Conservation (phyloP, 2,797 vertebrate genomes). For the Sphaeramia orbicularis region DNA sequence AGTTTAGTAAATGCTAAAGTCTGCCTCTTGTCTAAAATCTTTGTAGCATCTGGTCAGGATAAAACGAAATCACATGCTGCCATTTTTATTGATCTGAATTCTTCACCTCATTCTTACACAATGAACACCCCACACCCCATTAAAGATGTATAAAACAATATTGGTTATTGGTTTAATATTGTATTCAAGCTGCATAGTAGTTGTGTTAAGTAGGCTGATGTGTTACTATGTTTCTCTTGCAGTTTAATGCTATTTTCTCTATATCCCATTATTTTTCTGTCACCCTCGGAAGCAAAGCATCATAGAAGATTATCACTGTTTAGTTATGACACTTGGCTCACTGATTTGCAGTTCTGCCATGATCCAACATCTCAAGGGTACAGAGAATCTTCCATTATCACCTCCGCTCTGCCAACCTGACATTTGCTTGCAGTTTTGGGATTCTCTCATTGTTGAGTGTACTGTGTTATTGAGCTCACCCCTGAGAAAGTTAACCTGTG, state of each 20-base stretch:
- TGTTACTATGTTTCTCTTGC: not conserved
- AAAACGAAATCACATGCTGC: not conserved
- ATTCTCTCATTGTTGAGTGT: conserved; percentile 33
- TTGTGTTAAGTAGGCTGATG: not conserved
- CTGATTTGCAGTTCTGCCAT: conserved; percentile 5
- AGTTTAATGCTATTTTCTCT: not conserved
- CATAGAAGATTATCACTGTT: conserved; percentile 10
- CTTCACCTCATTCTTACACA: not conserved
- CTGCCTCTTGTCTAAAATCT: not conserved
- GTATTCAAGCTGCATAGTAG: not conserved
- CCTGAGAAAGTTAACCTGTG: conserved; percentile 14
- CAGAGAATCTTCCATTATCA: conserved; percentile 35
- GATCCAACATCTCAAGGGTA: conserved; percentile 19
- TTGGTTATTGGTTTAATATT: not conserved
- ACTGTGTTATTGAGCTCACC: conserved; percentile 4
- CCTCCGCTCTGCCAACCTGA: conserved; percentile 23
- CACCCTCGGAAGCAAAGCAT: conserved; percentile 5
- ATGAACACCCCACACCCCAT: too few relatives aligned
- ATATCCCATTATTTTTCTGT: not conserved
- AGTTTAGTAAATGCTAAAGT: not conserved
- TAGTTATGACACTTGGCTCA: conserved; percentile 17
- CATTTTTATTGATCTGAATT: not conserved
- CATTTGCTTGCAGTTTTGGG: conserved; percentile 24
- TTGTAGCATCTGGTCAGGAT: not conserved
- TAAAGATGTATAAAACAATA: too few relatives aligned